Conservation (phyloP, 2,797 vertebrate species). For the Hylomyscus alleni region DNA sequence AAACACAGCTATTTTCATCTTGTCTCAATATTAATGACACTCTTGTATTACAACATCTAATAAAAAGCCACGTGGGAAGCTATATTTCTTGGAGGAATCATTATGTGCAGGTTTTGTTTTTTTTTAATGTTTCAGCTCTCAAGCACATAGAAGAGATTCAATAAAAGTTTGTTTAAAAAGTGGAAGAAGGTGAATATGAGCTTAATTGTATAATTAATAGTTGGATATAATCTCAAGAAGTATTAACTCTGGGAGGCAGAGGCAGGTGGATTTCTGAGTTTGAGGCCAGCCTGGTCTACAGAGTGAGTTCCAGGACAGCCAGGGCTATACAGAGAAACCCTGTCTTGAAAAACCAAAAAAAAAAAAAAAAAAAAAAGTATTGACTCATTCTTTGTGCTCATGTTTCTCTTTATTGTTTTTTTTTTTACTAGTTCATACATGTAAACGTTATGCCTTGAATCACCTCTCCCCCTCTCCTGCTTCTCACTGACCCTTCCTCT, state of each 20-base stretch:
- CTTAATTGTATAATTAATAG: slow-evolving; percentile 27
- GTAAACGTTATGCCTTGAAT: neutral
- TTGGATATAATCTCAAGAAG: neutral
- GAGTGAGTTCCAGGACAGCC: too few relatives aligned
- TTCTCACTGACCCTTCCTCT: neutral
- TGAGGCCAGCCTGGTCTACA: too few relatives aligned
- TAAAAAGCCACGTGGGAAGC: neutral
- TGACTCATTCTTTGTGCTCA: neutral
- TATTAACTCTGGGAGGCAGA: neutral
- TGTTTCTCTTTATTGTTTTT: neutral
- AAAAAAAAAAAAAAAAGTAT: neutral
- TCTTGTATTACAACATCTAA: neutral
- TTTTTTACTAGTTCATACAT: neutral
- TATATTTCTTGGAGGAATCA: slow-evolving; percentile 9
- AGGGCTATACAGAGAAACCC: too few relatives aligned
- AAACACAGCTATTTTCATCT: neutral
- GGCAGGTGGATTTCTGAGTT: too few relatives aligned
- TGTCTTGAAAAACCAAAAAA: too few relatives aligned
- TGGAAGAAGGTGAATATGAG: slow-evolving; percentile 29
- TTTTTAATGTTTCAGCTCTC: neutral
- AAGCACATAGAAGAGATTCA: neutral
- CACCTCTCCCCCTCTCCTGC: neutral
- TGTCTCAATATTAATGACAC: slow-evolving; percentile 13
- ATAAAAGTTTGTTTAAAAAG: neutral
- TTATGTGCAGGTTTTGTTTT: neutral